phyloP scores from a whole-genome alignment of 2,113 vertebrate species.

The Sminthopsis crassicaudata region DNA sequence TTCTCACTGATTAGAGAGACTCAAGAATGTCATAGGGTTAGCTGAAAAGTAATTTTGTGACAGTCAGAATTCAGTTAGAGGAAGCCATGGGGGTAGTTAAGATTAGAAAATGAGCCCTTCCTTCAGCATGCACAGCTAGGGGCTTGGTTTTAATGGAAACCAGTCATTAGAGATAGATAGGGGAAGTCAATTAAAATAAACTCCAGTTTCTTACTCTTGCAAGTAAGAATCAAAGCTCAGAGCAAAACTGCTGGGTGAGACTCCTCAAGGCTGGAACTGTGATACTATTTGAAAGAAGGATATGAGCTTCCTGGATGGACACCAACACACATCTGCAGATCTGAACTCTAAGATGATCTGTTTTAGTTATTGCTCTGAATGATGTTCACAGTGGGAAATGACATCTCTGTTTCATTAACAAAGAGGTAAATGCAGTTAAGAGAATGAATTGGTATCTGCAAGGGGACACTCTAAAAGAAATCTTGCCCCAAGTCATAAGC shows the following conservation, averaged over 20 bases:
- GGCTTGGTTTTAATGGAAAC: slow-evolving; percentile 5
- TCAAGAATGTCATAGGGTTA: not conserved
- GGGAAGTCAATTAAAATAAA: not conserved
- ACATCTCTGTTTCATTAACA: not conserved
- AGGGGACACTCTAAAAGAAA: not conserved
- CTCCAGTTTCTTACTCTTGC: not conserved
- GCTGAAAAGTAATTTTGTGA: not conserved
- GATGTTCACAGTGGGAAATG: not conserved
- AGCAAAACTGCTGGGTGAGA: not conserved
- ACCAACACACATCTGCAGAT: not conserved
- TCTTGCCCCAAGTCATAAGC: not conserved
- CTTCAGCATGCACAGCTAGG: not conserved
- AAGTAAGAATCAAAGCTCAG: not conserved
- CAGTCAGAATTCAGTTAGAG: not conserved
- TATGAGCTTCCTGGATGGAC: not conserved
- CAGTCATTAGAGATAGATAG: slow-evolving; percentile 2
- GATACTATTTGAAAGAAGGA: not conserved
- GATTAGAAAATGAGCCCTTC: not conserved
- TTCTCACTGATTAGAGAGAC: not conserved
- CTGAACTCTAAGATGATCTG: not conserved
- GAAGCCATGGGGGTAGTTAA: not conserved
- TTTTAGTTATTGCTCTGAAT: not conserved
- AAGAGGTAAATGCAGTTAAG: not conserved
- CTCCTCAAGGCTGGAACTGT: not conserved
- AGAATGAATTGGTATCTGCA: not conserved